A percentile compares a stretch with the other conserved stretches of the same genome.
phyloP scores from a whole-genome alignment of 2,888 invertebrate species.

The Cantharis flavilabris region DNA sequence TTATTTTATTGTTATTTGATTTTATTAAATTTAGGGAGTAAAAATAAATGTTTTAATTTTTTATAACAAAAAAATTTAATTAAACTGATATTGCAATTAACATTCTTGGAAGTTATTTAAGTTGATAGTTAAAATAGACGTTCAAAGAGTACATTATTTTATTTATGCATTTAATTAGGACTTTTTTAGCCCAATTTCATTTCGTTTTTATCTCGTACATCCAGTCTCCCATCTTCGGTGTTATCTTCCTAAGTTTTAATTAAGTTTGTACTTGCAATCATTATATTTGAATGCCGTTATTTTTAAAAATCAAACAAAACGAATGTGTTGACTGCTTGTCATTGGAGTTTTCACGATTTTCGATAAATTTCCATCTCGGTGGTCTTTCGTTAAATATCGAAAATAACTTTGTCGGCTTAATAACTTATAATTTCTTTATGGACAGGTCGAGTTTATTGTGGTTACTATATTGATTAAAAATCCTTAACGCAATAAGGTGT shows the following conservation, averaged over 20 bases:
- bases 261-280: conserved; percentile 26
- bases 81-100: neutral
- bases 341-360: neutral
- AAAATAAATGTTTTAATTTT: neutral
- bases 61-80: neutral
- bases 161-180: conserved; percentile 9
- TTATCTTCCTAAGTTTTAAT: conserved; percentile 29
- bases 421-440: neutral
- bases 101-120: neutral
- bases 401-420: neutral
- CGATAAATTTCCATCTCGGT: no score
- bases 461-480: conserved; percentile 18
- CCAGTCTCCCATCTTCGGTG: neutral
- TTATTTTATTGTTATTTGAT: neutral
- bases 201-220: conserved; percentile 12
- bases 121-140: neutral
- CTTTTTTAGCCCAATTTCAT: conserved; percentile 14
- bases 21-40: neutral
- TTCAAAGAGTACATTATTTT: neutral
- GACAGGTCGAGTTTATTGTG: conserved; percentile 3
- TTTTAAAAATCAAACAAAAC: neutral
- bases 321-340: neutral
- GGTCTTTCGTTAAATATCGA: no score
- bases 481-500: conserved; percentile 19
- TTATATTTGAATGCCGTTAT: conserved; percentile 3